Base-by-base conservation (phyloP, 2,888 invertebrate genomes). In the Trypoxylon attenuatum region DNA sequence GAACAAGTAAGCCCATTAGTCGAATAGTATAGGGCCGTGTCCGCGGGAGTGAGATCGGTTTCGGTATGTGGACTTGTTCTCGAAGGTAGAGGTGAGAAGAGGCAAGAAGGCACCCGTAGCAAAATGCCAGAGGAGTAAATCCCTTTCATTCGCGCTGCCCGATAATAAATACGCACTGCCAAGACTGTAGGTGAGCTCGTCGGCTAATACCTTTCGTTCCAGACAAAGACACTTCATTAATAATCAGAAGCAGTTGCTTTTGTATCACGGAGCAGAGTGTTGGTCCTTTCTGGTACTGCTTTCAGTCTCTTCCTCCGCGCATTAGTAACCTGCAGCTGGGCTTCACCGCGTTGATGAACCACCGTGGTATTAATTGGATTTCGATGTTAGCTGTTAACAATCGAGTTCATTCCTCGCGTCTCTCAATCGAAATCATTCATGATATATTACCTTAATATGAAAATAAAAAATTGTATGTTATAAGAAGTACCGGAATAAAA, bases 211-310 rank as follows among this genome's bases (percentile, higher is more conserved):
- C 63, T 74, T 82, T 77, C 77, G 73, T 73, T 76, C 69, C 72
- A 69, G 73, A 82, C 82, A 80, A 82, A 83, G 82, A 79, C 79
- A 77, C 80, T 84, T 82, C 80, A 84, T 84, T 84, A 84, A 84
- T 84, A 84, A 84, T 77, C 80, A 65, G 78, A 83, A 78, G 80
- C 77, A 57, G 67, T 74, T 68, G n/a, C 79, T 75, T 82, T 81
- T 79, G 79, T 82, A 71, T 60, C 63, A 47, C 47, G 65, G 49
- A 60, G n/a, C n/a, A n/a, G n/a, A n/a, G n/a, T n/a, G n/a, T n/a
- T n/a, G n/a, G n/a, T n/a, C n/a, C n/a, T n/a, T 5, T 39, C 22
- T n/a, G 41, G 27, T 41, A n/a, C 25, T 33, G 10, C 25, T 21
- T 13, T 21, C 18, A 21, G 23, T 23, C 46, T 59, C 65, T 61